Evolutionary conservation across 2,888 invertebrate species (phyloP), one percentile per base, ranked within the genome.

Genomic region (Frankliniella intonsa): DNA sequence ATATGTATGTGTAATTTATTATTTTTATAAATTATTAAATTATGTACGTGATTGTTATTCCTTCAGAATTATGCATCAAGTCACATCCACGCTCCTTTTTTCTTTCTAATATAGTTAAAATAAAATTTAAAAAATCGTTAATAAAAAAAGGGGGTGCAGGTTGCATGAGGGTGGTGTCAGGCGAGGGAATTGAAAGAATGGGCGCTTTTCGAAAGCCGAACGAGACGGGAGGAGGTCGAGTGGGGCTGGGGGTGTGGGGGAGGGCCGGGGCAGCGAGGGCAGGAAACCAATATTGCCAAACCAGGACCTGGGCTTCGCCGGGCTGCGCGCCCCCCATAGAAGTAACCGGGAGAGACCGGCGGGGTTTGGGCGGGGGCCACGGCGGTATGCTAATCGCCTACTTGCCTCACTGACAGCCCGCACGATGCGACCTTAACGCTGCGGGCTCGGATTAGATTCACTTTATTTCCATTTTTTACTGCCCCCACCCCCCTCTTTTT

Each of bases 161-260:
- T 10, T 7, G 62, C 19, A 17, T 55, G 55, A 9, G 55, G n/a
- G n/a, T n/a, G n/a, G n/a, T n/a, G 38, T 38, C 55, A 22, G 22
- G 69, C 22, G 69, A 11, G 69, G 69, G 25, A 76, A 76, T 76
- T 76, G 69, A 76, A 76, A 76, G 69, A 76, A 76, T 76, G 69
- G 69, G 25, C 25, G 69, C 22, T 25, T 69, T 69, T 69, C n/a
- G 69, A 22, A 22, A 25, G 22, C 25, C 22, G 25, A 25, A 8
- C 25, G 11, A 25, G 69, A n/a, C 69, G 11, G n/a, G 69, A 10
- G 9, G 22, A 22, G 22, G 69, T 12, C 69, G 12, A 76, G 69
- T 25, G 11, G 69, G 69, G 25, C 3, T 2, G 25, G 69, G 69
- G 22, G 69, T n/a, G 69, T 7, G 22, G 19, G 55, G 65, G 65